Evolutionary conservation across 30 jellyfish, hydroid and myxozoan genomes (phyloP).

Genomic region (Pseudorhiza aurosa): DNA sequence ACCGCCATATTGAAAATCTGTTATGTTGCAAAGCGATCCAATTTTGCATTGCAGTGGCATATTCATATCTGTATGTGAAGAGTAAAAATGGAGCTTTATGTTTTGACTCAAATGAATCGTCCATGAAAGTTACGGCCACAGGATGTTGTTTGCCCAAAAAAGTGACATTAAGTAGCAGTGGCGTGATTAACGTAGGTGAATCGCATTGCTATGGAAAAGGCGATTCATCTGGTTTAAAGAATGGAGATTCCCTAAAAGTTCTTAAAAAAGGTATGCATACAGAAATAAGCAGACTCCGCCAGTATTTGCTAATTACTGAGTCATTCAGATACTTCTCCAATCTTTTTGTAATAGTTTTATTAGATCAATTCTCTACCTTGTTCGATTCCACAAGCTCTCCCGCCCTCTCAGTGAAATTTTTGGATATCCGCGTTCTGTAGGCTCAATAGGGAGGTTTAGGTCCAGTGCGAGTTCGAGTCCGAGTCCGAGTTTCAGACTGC

Average conservation of each 20-base stretch:
- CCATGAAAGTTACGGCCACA: constrained; percentile 11
- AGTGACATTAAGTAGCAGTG: not conserved
- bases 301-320: too few relatives aligned
- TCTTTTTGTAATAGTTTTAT: too few relatives aligned
- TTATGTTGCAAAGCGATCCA: too few relatives aligned
- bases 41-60: too few relatives aligned
- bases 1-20: too few relatives aligned
- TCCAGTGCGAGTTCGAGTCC: too few relatives aligned
- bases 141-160: not conserved
- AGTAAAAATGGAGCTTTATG: not conserved
- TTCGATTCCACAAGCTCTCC: not conserved
- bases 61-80: not conserved
- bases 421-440: not conserved
- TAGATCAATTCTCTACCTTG: not conserved
- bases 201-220: not conserved
- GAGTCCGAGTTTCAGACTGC: too few relatives aligned
- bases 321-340: too few relatives aligned
- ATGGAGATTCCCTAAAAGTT: not conserved
- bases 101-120: not conserved
- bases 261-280: not conserved
- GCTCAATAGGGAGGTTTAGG: too few relatives aligned
- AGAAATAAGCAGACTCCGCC: too few relatives aligned
- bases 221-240: not conserved
- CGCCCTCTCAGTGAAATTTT: not conserved
- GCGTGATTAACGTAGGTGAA: not conserved